phyloP scores from a whole-genome alignment of 2,113 vertebrate genomes.

The Gadus chalcogrammus region DNA sequence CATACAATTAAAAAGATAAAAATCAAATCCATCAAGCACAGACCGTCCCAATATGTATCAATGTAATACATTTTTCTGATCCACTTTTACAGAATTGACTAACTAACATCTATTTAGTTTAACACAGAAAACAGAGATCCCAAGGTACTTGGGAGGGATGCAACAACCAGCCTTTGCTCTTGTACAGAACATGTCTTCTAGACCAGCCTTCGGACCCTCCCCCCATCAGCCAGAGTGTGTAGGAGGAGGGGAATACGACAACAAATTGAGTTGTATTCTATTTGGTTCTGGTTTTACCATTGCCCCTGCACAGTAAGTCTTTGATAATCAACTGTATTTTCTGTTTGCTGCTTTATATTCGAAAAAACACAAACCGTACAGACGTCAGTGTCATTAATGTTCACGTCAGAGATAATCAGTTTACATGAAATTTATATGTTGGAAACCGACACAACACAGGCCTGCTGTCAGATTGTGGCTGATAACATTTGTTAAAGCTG shows the following conservation, averaged over 20 bases:
- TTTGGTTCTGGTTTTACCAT: conserved; percentile 10
- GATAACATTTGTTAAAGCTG: background rate
- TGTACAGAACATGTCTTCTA: too few relatives aligned
- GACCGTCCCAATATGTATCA: too few relatives aligned
- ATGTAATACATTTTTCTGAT: too few relatives aligned
- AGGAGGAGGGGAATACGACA: conserved; percentile 2
- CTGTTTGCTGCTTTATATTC: conserved; percentile 12
- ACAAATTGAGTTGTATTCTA: conserved; percentile 29
- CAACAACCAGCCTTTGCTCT: too few relatives aligned
- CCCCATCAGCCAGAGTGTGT: too few relatives aligned
- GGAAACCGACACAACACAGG: background rate
- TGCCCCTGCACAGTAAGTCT: conserved; percentile 19
- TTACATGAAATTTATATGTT: background rate
- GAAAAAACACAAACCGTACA: conserved; percentile 40
- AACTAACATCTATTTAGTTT: too few relatives aligned
- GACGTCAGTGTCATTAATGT: background rate
- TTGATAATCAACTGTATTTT: conserved; percentile 22
- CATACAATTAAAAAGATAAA: too few relatives aligned
- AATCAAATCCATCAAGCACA: too few relatives aligned
- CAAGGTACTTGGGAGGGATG: too few relatives aligned
- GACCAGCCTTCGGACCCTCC: too few relatives aligned
- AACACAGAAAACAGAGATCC: too few relatives aligned
- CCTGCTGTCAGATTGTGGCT: background rate
- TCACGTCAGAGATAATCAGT: background rate
- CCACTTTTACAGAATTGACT: too few relatives aligned